Evolutionary conservation across 2,888 invertebrate species (phyloP), one percentile per base, ranked within the genome.

Genomic region (Biston stratarius): DNA sequence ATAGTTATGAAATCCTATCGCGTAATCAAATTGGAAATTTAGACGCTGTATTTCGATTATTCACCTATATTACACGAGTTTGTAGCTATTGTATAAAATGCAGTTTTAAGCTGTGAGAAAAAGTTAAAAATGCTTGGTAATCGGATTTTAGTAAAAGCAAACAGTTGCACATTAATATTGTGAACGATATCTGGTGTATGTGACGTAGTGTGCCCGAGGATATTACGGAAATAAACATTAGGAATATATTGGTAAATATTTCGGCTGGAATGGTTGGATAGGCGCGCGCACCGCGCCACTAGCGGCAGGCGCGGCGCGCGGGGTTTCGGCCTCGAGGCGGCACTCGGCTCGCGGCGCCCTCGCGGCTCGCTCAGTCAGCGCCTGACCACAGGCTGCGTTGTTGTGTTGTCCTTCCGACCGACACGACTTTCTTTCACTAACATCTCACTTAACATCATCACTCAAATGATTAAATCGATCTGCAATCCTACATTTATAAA

Each of bases 241-340:
- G 76, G 71, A 79, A 77, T 73, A 76, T 82, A 81, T 79, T 81
- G 81, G 81, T 81, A 80, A 80, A 78, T 82, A 80, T 80, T 77
- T 82, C 76, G 75, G 71, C 75, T 82, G 79, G 77, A 81, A 76
- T 73, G 79, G 73, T 77, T 79, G 81, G 82, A 84, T 83, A 86
- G 91, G 91, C 91, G 92, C 92, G 92, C 92, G 92, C 92, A 90
- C 79, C 79, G 74, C 77, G 79, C 80, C 77, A 79, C 55, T 63
- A 52, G 77, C 75, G 75, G 80, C 77, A 75, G 74, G 75, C 75
- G 82, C 78, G 79, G 79, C 73, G 79, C 85, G 90, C 86, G 89
- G 90, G 86, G 88, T 81, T 83, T 77, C 84, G 84, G 79, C 79
- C 81, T 81, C 83, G 77, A 77, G 74, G 69, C 79, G 79, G 74